Evolutionary conservation across 2,888 invertebrate genomes (phyloP).

Genomic region (Nesidiocoris tenuis): DNA sequence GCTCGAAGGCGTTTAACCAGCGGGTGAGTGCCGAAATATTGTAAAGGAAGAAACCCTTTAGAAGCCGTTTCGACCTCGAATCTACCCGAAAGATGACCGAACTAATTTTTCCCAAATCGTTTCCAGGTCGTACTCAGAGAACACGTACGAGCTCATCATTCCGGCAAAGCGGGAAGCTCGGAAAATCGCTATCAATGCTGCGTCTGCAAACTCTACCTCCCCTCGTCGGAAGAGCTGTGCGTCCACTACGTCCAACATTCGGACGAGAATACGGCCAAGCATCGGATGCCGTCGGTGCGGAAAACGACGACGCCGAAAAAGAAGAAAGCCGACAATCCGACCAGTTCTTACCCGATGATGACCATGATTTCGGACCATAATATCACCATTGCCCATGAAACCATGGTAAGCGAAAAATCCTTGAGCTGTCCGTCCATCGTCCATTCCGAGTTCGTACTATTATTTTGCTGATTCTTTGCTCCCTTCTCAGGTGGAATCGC

Average conservation of each 20-base stretch:
- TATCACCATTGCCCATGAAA: background rate
- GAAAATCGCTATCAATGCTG: slow-evolving; percentile 69
- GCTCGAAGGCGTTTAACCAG: slow-evolving; percentile 83
- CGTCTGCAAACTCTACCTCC: slow-evolving; percentile 71
- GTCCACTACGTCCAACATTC: slow-evolving; percentile 82
- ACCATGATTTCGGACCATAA: background rate
- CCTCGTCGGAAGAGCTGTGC: slow-evolving; percentile 72
- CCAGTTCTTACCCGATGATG: background rate
- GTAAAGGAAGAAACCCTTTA: background rate
- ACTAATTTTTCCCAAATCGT: too few relatives aligned
- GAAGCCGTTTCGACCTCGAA: background rate
- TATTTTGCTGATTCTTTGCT: too few relatives aligned
- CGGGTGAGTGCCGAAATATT: slow-evolving; percentile 52
- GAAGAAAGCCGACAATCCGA: slow-evolving; percentile 1
- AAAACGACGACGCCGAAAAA: slow-evolving; percentile 19
- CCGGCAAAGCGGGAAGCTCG: slow-evolving; percentile 71
- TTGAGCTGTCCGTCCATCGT: background rate
- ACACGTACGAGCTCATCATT: slow-evolving; percentile 82
- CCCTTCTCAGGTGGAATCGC: slow-evolving; percentile 20
- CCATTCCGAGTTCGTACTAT: too few relatives aligned
- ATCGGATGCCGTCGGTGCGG: slow-evolving; percentile 47
- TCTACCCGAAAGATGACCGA: too few relatives aligned
- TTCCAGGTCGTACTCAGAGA: slow-evolving; percentile 72
- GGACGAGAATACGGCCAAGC: slow-evolving; percentile 74
- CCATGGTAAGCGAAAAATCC: background rate